phyloP scores from a whole-genome alignment of 2,113 vertebrate genomes.

The Indicator indicator region DNA sequence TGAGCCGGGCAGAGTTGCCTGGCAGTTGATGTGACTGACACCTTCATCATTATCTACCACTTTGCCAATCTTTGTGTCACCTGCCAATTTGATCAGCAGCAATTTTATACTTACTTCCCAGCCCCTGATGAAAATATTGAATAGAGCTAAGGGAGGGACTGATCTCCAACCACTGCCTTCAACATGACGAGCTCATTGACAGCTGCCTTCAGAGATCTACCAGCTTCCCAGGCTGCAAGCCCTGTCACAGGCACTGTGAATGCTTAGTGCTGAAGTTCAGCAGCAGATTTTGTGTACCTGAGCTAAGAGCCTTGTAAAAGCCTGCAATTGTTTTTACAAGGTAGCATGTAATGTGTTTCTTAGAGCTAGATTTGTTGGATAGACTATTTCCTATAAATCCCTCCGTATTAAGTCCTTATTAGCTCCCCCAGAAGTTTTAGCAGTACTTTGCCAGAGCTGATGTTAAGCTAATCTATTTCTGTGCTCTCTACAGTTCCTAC shows the following conservation, averaged over 20 bases:
- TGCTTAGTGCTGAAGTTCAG: not conserved
- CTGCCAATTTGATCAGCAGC: constrained; percentile 39
- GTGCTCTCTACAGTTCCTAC: not conserved
- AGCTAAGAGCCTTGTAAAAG: constrained; percentile 5
- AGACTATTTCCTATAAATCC: constrained; percentile 18
- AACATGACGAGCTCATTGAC: not conserved
- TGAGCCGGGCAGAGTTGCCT: not conserved
- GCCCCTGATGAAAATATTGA: constrained; percentile 46
- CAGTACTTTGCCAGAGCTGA: not conserved
- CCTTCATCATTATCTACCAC: not conserved
- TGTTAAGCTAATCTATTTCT: constrained; percentile 7
- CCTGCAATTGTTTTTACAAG: constrained; percentile 7
- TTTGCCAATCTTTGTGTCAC: constrained; percentile 52
- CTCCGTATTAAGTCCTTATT: constrained; percentile 28
- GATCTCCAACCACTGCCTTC: constrained; percentile 28
- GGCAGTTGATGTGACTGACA: constrained; percentile 20
- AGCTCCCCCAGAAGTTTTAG: not conserved
- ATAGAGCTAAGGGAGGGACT: not conserved
- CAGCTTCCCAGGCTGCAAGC: not conserved
- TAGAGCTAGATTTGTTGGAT: not conserved
- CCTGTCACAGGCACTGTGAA: not conserved
- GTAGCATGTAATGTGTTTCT: not conserved
- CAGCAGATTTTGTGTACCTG: not conserved
- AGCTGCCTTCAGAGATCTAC: not conserved
- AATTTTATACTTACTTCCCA: constrained; percentile 44